Percentiles rank a stretch among this genome's conserved stretches.
These are phyloP conservation scores for Hirtodrosophila duncani DNA, from an alignment of 2,888 invertebrate species.

Conservation along the genomic window DNA sequence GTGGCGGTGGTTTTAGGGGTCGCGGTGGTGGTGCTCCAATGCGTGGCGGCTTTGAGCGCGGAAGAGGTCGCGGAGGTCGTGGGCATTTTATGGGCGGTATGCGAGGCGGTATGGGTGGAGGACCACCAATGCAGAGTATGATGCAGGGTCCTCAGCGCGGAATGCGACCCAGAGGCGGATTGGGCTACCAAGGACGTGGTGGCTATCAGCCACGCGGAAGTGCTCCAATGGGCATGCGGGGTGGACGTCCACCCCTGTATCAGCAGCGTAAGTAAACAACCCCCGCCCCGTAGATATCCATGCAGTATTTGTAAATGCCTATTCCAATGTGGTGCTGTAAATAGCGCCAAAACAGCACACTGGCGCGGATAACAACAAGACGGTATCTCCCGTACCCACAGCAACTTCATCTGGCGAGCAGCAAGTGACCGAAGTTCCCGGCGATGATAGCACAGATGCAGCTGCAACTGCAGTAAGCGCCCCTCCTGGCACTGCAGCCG, in stretches of 20 bases:
- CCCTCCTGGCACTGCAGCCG: constrained; percentile 24
- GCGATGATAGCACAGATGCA: constrained; percentile 40
- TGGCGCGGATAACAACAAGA: constrained; percentile 76
- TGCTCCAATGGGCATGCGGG: constrained; percentile 76
- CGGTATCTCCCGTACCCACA: constrained; percentile 74
- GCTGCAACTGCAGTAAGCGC: constrained; percentile 10
- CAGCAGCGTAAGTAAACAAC: constrained; percentile 74
- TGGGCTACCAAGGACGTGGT: constrained; percentile 73
- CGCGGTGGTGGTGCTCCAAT: constrained; percentile 75
- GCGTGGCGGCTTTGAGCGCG: constrained; percentile 77
- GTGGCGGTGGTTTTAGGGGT: constrained; percentile 74
- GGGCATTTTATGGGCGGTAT: constrained; percentile 77
- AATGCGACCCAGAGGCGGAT: constrained; percentile 74
- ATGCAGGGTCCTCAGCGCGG: constrained; percentile 70
- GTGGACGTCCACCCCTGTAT: constrained; percentile 76
- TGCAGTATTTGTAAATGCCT: not conserved
- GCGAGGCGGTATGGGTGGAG: constrained; percentile 74
- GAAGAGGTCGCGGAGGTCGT: constrained; percentile 77
- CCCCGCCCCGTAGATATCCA: not conserved
- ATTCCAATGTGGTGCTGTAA: constrained; percentile 5
- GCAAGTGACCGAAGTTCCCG: constrained; percentile 12
- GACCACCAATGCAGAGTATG: constrained; percentile 71
- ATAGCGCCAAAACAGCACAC: constrained; percentile 76
- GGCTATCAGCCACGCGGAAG: constrained; percentile 74
- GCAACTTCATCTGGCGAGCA: constrained; percentile 30